Base-by-base conservation (phyloP, 2,888 invertebrate species). In the Drosophila dives region DNA sequence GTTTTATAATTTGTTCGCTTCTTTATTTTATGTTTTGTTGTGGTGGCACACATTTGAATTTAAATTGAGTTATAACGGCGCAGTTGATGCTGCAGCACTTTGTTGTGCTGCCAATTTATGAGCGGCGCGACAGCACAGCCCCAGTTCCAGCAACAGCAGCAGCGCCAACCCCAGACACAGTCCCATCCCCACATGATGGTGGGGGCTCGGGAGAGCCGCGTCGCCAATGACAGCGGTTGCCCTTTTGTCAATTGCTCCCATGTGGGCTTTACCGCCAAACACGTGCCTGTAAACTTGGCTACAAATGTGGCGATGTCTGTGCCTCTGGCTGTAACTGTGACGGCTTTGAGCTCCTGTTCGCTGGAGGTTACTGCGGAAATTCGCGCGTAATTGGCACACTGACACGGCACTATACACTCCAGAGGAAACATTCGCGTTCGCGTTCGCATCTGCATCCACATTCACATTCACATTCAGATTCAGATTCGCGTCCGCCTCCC, bases 171-270 rank as follows among this genome's bases (percentile, higher is more conserved):
- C 51, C 50, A 66, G 38, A 23, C 74, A 34, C 71, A 67, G 59
- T 76, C 75, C 75, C 80, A 75, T 40, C 76, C 80, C 80, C 84
- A 82, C 72, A 76, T 68, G 61, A 65, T 60, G 73, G 66, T 60
- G 73, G 66, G 64, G 72, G 49, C 53, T 53, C n/a, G 73, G 40
- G 58, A 59, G 38, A 51, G 53, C 53, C 45, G 64, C 55, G 66
- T 60, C 53, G 69, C 60, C 78, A 72, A 66, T 77, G 79, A 71
- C 75, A 81, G 72, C 73, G 80, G 81, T 77, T 88, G 83, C 87
- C 89, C 87, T 89, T 86, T 88, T 89, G 87, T 83, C 89, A 86
- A 86, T 86, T 86, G 86, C 89, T 85, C 86, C 89, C 86, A 86
- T 83, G 89, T 85, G 86, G 75, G 74, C 75, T 86, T 77, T 71